phyloP scores from a whole-genome alignment of 2,113 vertebrate genomes.

The Otus sunia region DNA sequence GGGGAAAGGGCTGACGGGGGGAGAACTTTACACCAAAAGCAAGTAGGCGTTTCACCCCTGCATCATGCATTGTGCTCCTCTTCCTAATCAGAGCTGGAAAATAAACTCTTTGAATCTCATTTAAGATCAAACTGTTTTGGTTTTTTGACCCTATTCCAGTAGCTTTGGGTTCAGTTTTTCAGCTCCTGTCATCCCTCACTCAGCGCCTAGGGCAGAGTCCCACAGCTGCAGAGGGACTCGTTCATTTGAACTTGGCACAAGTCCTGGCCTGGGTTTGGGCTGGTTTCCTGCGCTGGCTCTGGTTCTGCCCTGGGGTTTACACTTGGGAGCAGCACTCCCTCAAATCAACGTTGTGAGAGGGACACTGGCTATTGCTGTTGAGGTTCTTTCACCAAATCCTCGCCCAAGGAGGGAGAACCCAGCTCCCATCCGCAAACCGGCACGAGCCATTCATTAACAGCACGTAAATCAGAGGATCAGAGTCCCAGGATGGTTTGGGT shows the following conservation, averaged over 20 bases:
- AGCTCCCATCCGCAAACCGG: neutral
- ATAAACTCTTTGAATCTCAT: neutral
- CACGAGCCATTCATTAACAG: neutral
- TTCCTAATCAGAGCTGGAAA: neutral
- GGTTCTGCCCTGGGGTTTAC: neutral
- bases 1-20: neutral
- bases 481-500: neutral
- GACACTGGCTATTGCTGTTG: neutral
- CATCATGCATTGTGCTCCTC: neutral
- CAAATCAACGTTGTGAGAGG: neutral
- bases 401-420: neutral
- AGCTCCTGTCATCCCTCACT: neutral
- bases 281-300: neutral
- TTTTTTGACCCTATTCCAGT: no score
- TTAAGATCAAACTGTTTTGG: neutral
- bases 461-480: neutral
- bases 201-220: neutral
- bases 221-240: neutral
- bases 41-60: neutral
- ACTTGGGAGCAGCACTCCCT: fast-evolving
- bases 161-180: neutral
- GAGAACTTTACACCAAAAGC: neutral
- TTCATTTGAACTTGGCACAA: fast-evolving
- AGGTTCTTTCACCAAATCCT: neutral
- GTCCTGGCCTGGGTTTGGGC: neutral